phyloP scores from a whole-genome alignment of 2,113 vertebrate species.

The Halcyon senegalensis region DNA sequence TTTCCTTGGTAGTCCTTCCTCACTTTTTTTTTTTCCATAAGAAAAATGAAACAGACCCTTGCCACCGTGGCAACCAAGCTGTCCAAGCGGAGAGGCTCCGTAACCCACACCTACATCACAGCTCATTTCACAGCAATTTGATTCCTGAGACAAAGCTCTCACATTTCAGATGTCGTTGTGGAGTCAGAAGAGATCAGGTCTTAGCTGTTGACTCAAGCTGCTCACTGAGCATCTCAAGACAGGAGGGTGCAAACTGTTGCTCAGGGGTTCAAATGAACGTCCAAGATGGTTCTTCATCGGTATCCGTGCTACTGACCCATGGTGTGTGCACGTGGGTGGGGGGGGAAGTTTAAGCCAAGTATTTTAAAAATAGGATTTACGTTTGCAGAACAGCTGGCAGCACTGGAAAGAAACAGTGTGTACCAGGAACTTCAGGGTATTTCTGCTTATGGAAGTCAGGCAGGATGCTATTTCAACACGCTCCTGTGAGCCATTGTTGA shows the following conservation, averaged over 20 bases:
- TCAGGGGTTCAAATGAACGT: neutral
- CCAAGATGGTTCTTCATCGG: neutral
- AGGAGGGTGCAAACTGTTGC: neutral
- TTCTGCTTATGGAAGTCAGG: neutral
- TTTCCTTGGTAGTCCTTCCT: neutral
- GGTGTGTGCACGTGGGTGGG: neutral
- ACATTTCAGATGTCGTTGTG: rapidly evolving
- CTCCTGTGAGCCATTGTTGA: conserved; percentile 83
- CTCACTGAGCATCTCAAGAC: neutral
- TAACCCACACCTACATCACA: too few relatives aligned
- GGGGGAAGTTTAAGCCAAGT: neutral
- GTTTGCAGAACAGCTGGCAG: neutral
- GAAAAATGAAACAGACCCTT: neutral
- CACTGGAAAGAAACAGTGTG: neutral
- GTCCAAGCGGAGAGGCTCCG: neutral
- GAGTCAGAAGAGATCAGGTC: neutral
- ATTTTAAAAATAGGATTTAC: neutral
- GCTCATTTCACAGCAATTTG: neutral
- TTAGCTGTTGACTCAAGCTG: neutral
- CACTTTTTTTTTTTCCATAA: neutral
- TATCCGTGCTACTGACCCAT: neutral
- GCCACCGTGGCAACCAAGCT: neutral
- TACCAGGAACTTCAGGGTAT: neutral
- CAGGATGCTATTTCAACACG: conserved; percentile 77
- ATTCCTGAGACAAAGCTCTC: neutral